Conservation (phyloP, 2,888 invertebrate genomes). For the Altica lythri region DNA sequence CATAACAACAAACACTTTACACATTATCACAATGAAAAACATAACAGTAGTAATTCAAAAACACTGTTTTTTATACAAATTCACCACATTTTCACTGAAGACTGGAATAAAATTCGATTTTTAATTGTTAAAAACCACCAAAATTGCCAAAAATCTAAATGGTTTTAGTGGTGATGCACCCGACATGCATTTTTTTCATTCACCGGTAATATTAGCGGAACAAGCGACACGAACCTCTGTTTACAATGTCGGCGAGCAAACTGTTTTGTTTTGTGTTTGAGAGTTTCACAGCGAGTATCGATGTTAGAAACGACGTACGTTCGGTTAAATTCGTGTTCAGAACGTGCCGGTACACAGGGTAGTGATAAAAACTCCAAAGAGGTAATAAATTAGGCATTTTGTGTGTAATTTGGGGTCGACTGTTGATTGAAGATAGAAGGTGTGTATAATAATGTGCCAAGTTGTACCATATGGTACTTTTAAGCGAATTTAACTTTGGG, state of each 20-base stretch:
- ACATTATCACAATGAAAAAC: constrained; percentile 25
- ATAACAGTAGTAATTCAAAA: constrained; percentile 15
- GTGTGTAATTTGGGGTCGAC: too few relatives aligned
- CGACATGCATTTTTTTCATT: constrained; percentile 30
- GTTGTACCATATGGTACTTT: too few relatives aligned
- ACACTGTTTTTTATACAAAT: constrained; percentile 8
- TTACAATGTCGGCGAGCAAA: constrained; percentile 17
- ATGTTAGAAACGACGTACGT: constrained; percentile 32
- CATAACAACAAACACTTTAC: constrained; percentile 25
- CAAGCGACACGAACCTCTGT: constrained; percentile 15
- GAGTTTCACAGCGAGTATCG: constrained; percentile 18
- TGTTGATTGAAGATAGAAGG: too few relatives aligned
- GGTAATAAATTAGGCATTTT: too few relatives aligned
- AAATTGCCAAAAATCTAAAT: neutral
- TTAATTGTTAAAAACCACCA: too few relatives aligned
- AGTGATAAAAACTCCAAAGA: too few relatives aligned
- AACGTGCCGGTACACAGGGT: constrained; percentile 21
- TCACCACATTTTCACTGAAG: neutral
- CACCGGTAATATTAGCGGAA: constrained; percentile 23
- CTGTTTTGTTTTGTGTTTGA: constrained; percentile 29
- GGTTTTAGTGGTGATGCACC: neutral
- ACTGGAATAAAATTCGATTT: too few relatives aligned
- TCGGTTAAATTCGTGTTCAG: constrained; percentile 20
- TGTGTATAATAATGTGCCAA: too few relatives aligned
- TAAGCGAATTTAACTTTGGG: too few relatives aligned